A percentile compares a stretch with the other conserved stretches of the same genome.
These are phyloP conservation scores for Pycnonotus jocosus DNA, from an alignment of 2,113 vertebrate species.

Conservation along the genomic window DNA sequence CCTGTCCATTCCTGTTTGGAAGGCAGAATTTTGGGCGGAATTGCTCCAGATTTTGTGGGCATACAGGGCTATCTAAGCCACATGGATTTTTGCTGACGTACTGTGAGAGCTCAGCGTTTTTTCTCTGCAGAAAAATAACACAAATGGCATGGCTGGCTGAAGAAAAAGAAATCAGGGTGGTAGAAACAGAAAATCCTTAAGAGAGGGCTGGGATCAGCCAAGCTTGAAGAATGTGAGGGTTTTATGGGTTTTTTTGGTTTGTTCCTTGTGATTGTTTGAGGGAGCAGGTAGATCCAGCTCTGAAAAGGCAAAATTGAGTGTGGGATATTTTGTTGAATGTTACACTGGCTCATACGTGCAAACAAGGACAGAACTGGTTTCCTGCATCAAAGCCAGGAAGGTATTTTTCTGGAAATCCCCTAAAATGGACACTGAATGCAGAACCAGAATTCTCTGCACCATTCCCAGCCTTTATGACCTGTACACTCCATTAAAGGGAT, in stretches of 20 bases:
- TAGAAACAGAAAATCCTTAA: not conserved
- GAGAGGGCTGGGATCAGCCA: not conserved
- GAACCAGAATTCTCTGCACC: not conserved
- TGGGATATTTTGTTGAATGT: not conserved
- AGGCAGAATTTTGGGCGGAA: not conserved
- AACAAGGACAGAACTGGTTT: not conserved
- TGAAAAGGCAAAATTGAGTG: not conserved
- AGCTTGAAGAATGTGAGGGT: not conserved
- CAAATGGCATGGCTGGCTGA: not conserved
- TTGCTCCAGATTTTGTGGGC: not conserved
- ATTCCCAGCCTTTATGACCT: not conserved
- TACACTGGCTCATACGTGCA: not conserved
- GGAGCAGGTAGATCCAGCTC: not conserved
- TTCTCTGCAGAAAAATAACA: not conserved
- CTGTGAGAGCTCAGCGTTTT: not conserved
- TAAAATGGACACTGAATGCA: not conserved
- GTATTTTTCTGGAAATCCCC: not conserved
- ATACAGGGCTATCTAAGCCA: not conserved
- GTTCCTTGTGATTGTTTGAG: not conserved
- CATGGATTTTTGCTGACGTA: not conserved
- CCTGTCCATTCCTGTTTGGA: not conserved
- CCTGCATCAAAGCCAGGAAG: not conserved
- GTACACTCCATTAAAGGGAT: not conserved
- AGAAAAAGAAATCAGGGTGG: not conserved
- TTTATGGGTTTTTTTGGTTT: not conserved